These are phyloP conservation scores for Pseudeuparius sepicola DNA, from an alignment of 2,888 invertebrate species.

Conservation along the genomic window DNA sequence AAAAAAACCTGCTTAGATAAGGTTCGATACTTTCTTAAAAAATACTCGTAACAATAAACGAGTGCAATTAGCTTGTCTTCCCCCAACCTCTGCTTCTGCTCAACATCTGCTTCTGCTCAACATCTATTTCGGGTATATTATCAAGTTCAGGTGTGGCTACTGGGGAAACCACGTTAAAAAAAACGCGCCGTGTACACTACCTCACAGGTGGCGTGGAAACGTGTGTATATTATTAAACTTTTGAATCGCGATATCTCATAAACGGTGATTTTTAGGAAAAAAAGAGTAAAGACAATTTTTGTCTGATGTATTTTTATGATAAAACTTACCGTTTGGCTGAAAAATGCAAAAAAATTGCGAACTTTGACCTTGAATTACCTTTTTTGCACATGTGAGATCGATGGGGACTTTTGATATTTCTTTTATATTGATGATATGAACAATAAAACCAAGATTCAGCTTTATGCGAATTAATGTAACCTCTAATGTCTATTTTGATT, in stretches of 20 bases:
- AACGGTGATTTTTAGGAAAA: conserved; percentile 1
- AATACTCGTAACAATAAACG: conserved; percentile 20
- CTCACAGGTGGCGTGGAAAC: conserved; percentile 11
- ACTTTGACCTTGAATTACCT: conserved; percentile 1
- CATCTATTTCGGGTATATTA: conserved; percentile 22
- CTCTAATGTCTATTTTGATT: conserved; percentile 1
- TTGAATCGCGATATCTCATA: conserved; percentile 1
- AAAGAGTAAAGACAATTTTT: neutral
- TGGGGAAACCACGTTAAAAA: conserved; percentile 11
- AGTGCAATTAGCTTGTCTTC: conserved; percentile 22
- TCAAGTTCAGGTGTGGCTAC: conserved; percentile 21
- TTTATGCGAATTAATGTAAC: neutral
- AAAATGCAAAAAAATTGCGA: neutral
- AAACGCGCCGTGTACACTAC: conserved; percentile 9
- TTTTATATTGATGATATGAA: conserved; percentile 23
- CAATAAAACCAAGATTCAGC: neutral
- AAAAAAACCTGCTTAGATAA: conserved; percentile 7
- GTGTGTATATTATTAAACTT: conserved; percentile 10
- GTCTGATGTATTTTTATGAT: conserved; percentile 3
- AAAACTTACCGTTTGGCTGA: conserved; percentile 2
- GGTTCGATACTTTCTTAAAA: conserved; percentile 16
- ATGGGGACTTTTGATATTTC: conserved; percentile 21
- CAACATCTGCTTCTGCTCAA: conserved; percentile 23
- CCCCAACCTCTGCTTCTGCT: conserved; percentile 22
- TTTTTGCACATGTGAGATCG: neutral